Percentiles rank a stretch among this genome's conserved stretches.
Evolutionary conservation across 2,797 vertebrate genomes (phyloP).

Genomic region (Pseudomugil gertrudae): DNA sequence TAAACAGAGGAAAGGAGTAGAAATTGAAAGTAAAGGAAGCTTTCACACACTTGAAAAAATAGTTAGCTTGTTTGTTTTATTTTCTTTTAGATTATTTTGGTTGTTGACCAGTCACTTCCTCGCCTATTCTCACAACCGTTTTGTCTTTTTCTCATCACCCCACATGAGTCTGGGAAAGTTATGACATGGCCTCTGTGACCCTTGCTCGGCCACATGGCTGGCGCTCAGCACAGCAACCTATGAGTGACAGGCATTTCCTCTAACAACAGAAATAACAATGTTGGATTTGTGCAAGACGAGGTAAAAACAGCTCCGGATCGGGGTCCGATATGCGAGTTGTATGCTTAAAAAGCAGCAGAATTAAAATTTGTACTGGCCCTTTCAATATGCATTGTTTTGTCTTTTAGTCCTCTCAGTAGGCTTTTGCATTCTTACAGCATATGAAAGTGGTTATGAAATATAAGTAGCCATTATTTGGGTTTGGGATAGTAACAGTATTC

Average conservation of each 20-base stretch:
- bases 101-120: slow-evolving; percentile 51
- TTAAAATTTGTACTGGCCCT: neutral
- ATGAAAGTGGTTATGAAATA: neutral
- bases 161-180: slow-evolving; percentile 75
- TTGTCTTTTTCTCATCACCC: slow-evolving; percentile 63
- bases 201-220: slow-evolving; percentile 44
- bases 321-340: neutral
- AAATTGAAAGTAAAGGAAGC: slow-evolving; percentile 4
- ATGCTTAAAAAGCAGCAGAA: neutral
- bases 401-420: no score
- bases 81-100: slow-evolving; percentile 40
- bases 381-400: neutral
- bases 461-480: no score
- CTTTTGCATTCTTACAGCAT: no score
- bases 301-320: neutral
- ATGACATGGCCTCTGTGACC: slow-evolving; percentile 66
- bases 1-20: slow-evolving; percentile 13
- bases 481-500: no score
- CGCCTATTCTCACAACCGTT: slow-evolving; percentile 54
- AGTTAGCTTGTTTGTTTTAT: slow-evolving; percentile 36
- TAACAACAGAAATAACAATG: slow-evolving; percentile 48
- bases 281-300: slow-evolving; percentile 36
- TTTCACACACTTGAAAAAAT: slow-evolving; percentile 20
- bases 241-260: slow-evolving; percentile 70
- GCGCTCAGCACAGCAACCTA: slow-evolving; percentile 25